These are phyloP conservation scores for Drosophila parvula DNA, from an alignment of 1,140 invertebrate genomes.

Conservation along the genomic window DNA sequence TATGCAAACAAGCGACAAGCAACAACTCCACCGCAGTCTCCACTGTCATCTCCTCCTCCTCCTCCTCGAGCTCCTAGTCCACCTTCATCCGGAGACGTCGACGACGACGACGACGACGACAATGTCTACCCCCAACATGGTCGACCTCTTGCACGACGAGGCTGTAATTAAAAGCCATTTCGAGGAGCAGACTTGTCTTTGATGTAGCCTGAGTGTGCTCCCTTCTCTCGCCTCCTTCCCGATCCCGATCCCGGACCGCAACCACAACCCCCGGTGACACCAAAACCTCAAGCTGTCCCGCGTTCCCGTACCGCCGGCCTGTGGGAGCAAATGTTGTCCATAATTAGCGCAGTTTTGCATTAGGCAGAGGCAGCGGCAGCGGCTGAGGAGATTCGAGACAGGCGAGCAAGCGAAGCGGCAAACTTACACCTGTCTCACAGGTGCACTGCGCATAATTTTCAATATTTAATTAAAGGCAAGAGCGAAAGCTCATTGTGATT, in stretches of 20 bases:
- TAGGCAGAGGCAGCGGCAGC: constrained; percentile 9
- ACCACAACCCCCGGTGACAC: constrained; percentile 40
- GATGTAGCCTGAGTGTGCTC: constrained; percentile 43
- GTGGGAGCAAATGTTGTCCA: constrained; percentile 60
- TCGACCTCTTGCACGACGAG: constrained; percentile 42
- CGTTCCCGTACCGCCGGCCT: constrained; percentile 34
- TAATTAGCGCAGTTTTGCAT: constrained; percentile 77
- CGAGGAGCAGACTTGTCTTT: constrained; percentile 62
- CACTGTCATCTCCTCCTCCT: not conserved
- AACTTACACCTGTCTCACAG: constrained; percentile 53
- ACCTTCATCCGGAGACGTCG: constrained; percentile 10
- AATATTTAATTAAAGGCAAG: constrained; percentile 4
- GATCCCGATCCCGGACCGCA: constrained; percentile 12
- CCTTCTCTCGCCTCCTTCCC: constrained; percentile 4
- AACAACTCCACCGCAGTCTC: constrained; percentile 30
- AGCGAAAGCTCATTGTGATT: not conserved
- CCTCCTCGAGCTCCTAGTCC: not conserved
- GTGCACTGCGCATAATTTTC: constrained; percentile 27
- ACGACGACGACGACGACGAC: constrained; percentile 43
- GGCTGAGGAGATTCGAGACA: not conserved
- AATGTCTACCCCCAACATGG: constrained; percentile 40
- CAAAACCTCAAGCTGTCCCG: constrained; percentile 25
- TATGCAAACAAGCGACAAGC: constrained; percentile 61
- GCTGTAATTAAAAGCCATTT: constrained; percentile 74
- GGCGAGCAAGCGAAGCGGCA: constrained; percentile 17